Evolutionary conservation across 2,888 invertebrate genomes (phyloP).

Genomic region (Melanargia galathea): DNA sequence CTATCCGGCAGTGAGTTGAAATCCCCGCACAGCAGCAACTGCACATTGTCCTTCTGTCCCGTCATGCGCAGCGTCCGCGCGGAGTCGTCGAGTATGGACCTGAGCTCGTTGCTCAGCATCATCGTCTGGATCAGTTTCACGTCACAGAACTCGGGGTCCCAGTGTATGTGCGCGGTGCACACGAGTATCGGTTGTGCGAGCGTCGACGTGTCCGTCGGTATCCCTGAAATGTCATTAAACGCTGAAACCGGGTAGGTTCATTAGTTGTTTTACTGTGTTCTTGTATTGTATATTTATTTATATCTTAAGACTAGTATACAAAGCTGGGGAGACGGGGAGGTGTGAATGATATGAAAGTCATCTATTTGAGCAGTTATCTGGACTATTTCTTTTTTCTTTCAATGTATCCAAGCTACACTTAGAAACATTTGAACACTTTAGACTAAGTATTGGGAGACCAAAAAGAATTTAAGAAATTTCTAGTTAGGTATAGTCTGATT

Average conservation of each 20-base stretch:
- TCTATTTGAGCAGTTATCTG: no score
- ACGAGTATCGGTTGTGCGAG: slow-evolving; percentile 94
- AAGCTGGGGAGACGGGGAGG: not conserved
- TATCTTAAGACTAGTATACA: slow-evolving; percentile 2
- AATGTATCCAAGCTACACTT: not conserved
- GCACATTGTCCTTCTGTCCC: slow-evolving; percentile 90
- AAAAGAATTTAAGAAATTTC: not conserved
- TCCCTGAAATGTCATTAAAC: slow-evolving; percentile 64
- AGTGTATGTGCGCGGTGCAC: slow-evolving; percentile 99
- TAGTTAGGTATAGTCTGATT: not conserved
- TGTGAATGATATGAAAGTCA: not conserved
- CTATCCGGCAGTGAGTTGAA: slow-evolving; percentile 99
- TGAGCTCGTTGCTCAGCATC: slow-evolving; percentile 98
- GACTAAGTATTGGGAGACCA: not conserved
- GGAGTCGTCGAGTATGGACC: slow-evolving; percentile 93
- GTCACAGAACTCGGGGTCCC: slow-evolving; percentile 99
- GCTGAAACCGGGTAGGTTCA: not conserved
- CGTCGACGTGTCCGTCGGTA: slow-evolving; percentile 89
- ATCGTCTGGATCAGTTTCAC: slow-evolving; percentile 99
- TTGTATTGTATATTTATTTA: not conserved
- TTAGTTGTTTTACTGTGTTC: not conserved
- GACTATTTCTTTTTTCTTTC: no score
- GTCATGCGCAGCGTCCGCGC: slow-evolving; percentile 88
- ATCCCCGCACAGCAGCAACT: slow-evolving; percentile 97
- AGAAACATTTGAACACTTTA: not conserved